Evolutionary conservation across 2,797 vertebrate species (phyloP).

Genomic region (Rhabdomys pumilio): DNA sequence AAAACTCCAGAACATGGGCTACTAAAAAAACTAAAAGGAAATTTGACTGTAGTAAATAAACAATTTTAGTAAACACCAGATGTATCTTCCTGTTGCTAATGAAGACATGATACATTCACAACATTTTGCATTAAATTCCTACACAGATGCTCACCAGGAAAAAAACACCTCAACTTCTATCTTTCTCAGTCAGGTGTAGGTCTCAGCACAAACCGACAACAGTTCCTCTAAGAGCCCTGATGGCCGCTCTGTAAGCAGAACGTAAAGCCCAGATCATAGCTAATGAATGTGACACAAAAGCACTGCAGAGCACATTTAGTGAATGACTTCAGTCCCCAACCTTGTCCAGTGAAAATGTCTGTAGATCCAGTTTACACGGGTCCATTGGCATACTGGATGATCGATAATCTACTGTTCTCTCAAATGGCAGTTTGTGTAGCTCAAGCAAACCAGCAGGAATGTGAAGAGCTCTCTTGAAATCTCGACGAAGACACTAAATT

Average conservation of each 20-base stretch:
- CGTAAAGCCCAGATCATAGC: background rate
- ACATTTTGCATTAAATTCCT: constrained; percentile 49
- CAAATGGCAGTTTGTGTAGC: constrained; percentile 69
- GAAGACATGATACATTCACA: constrained; percentile 81
- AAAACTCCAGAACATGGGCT: constrained; percentile 72
- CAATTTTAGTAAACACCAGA: constrained; percentile 79
- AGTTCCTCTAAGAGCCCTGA: background rate
- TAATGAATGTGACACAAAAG: constrained; percentile 56
- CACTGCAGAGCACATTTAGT: constrained; percentile 55
- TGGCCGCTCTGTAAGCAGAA: constrained; percentile 24
- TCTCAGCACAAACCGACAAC: constrained; percentile 33
- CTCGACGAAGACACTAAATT: constrained; percentile 31
- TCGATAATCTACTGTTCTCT: constrained; percentile 11
- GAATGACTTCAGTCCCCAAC: constrained; percentile 50
- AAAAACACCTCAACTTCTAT: constrained; percentile 57
- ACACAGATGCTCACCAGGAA: constrained; percentile 63
- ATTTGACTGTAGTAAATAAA: constrained; percentile 80
- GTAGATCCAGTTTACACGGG: constrained; percentile 73
- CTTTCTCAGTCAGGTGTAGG: constrained; percentile 46
- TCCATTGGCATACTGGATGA: constrained; percentile 44
- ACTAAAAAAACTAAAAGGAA: constrained; percentile 70
- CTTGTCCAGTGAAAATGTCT: constrained; percentile 78
- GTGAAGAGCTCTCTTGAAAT: constrained; percentile 24
- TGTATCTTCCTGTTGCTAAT: constrained; percentile 74
- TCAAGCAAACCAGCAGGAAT: constrained; percentile 67